A percentile compares a stretch with the other conserved stretches of the same genome.
Evolutionary conservation across 2,888 invertebrate species (phyloP).

Genomic region (Parnassius smintheus): DNA sequence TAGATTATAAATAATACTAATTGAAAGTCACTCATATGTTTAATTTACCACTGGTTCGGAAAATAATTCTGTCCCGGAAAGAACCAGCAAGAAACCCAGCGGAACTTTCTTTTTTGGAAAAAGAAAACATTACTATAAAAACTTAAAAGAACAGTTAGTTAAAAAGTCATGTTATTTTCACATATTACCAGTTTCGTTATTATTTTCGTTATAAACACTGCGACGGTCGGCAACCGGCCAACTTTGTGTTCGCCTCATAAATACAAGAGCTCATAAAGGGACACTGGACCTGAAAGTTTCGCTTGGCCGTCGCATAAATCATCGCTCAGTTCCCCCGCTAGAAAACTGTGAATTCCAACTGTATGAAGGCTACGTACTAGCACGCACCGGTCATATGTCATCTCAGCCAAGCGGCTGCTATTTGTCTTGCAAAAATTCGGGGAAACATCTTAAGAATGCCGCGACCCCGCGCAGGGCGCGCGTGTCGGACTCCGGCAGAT

Average conservation of each 20-base stretch:
- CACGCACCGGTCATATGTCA: conserved; percentile 69
- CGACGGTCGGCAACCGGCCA: conserved; percentile 24
- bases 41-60: too few species aligned
- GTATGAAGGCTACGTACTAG: conserved; percentile 52
- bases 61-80: too few species aligned
- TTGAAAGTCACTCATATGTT: too few species aligned
- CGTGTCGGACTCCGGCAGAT: conserved; percentile 28
- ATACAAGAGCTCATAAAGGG: conserved; percentile 60
- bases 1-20: too few species aligned
- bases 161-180: too few species aligned
- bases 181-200: too few species aligned
- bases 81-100: too few species aligned
- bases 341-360: conserved; percentile 57
- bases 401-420: conserved; percentile 70
- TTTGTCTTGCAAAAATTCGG: conserved; percentile 78
- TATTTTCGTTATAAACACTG: too few species aligned
- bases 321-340: conserved; percentile 38
- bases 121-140: too few species aligned
- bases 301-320: conserved; percentile 43
- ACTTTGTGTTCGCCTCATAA: conserved; percentile 62
- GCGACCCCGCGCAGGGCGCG: conserved; percentile 41
- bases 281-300: conserved; percentile 42
- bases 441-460: conserved; percentile 65
- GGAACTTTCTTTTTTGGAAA: too few species aligned
- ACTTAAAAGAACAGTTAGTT: too few species aligned